Evolutionary conservation across 2,113 vertebrate genomes (phyloP).

Genomic region (Lynx canadensis): DNA sequence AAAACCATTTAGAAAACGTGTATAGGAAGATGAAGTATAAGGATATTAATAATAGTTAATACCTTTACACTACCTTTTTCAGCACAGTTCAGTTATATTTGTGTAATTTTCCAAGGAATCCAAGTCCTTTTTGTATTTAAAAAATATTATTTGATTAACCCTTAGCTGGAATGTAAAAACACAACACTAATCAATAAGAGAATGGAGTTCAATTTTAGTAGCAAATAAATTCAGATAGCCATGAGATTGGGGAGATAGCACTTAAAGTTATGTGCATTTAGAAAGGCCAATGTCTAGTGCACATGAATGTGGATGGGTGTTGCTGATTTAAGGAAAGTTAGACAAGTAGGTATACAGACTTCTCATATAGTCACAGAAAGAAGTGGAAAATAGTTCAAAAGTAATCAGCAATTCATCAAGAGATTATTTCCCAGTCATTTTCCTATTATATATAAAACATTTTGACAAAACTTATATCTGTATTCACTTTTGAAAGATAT

Average conservation of each 20-base stretch:
- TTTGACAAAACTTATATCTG: background rate
- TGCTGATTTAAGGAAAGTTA: background rate
- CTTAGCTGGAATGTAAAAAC: background rate
- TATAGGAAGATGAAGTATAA: background rate
- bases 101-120: background rate
- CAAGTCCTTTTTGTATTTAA: background rate
- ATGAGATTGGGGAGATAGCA: background rate
- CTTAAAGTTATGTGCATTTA: background rate
- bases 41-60: constrained; percentile 43
- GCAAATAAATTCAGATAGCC: constrained; percentile 35
- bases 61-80: background rate
- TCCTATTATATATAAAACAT: background rate
- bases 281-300: background rate
- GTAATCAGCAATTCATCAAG: background rate
- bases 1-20: constrained; percentile 55
- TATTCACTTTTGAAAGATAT: background rate
- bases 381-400: background rate
- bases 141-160: background rate
- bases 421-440: background rate
- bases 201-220: background rate
- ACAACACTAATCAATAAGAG: background rate
- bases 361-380: background rate
- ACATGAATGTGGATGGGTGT: background rate
- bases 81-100: constrained; percentile 46
- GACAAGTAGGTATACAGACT: background rate